Evolutionary conservation across 2,113 vertebrate genomes (phyloP).

Genomic region (Ascaphus truei): DNA sequence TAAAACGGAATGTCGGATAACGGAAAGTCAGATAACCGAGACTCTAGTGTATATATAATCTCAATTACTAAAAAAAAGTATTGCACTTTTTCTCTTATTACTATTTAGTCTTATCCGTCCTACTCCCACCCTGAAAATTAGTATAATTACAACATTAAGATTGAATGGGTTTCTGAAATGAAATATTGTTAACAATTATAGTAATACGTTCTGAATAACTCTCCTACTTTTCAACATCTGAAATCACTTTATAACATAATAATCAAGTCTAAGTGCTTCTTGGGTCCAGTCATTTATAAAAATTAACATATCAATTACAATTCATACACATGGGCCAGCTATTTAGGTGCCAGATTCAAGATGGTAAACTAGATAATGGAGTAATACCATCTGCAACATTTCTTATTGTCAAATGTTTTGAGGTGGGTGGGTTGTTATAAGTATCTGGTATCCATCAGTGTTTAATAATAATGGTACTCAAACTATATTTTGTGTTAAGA

Average conservation of each 20-base stretch:
- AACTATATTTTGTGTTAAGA: no score
- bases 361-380: slow-evolving; percentile 22
- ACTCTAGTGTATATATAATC: no score
- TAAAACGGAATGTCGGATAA: no score
- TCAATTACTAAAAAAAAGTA: no score
- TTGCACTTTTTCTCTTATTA: no score
- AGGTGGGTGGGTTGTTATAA: no score
- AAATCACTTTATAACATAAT: slow-evolving; percentile 25
- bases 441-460: no score
- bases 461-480: no score
- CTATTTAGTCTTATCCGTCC: neutral
- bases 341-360: slow-evolving; percentile 30
- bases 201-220: slow-evolving; percentile 26
- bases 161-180: slow-evolving; percentile 14
- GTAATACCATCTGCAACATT: slow-evolving; percentile 8
- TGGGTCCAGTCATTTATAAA: slow-evolving; percentile 11
- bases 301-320: slow-evolving; percentile 29
- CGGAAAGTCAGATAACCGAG: no score
- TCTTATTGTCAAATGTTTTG: slow-evolving; percentile 9
- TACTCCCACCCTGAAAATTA: neutral
- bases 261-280: slow-evolving; percentile 19
- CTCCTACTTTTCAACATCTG: slow-evolving; percentile 19
- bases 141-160: neutral
- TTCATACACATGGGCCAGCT: slow-evolving; percentile 10
- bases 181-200: slow-evolving; percentile 26